phyloP scores from a whole-genome alignment of 2,888 invertebrate genomes.

The Neoscelio sp. region DNA sequence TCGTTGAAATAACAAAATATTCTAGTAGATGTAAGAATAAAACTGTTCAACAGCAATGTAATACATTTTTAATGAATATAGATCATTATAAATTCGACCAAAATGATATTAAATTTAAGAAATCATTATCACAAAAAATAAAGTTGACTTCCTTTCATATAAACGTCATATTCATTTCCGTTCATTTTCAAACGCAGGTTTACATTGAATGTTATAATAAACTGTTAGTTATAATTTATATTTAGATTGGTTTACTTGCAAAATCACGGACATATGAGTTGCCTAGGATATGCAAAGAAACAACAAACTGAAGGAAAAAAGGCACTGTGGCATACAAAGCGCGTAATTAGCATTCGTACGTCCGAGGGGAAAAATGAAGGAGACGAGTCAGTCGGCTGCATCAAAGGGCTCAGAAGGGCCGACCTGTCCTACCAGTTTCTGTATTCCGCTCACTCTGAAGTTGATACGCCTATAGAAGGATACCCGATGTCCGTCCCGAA shows the following conservation, averaged over 20 bases:
- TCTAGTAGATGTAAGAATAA: no score
- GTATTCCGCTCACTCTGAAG: constrained; percentile 68
- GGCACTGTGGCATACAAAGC: constrained; percentile 67
- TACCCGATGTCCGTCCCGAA: constrained; percentile 51
- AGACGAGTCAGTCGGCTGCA: constrained; percentile 70
- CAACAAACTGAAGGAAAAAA: constrained; percentile 49
- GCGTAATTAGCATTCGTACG: constrained; percentile 78
- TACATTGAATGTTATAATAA: no score
- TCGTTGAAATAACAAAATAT: no score
- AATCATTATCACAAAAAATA: no score
- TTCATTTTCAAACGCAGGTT: no score
- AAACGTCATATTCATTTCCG: no score
- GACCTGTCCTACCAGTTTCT: constrained; percentile 78
- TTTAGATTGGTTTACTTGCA: constrained; percentile 16
- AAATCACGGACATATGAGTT: constrained; percentile 23
- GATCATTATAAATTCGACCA: no score
- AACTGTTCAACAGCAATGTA: no score
- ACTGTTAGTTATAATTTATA: background rate
- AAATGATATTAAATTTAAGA: no score
- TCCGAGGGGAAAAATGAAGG: constrained; percentile 72
- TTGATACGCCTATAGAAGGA: constrained; percentile 65
- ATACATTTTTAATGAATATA: no score
- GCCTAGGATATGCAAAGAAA: constrained; percentile 21
- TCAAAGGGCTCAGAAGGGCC: constrained; percentile 72
- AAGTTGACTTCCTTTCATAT: no score